A percentile compares a stretch with the other conserved stretches of the same genome.
These are phyloP conservation scores for Phrynocephalus vlangalii DNA, from an alignment of 2,797 vertebrate species.

Conservation along the genomic window DNA sequence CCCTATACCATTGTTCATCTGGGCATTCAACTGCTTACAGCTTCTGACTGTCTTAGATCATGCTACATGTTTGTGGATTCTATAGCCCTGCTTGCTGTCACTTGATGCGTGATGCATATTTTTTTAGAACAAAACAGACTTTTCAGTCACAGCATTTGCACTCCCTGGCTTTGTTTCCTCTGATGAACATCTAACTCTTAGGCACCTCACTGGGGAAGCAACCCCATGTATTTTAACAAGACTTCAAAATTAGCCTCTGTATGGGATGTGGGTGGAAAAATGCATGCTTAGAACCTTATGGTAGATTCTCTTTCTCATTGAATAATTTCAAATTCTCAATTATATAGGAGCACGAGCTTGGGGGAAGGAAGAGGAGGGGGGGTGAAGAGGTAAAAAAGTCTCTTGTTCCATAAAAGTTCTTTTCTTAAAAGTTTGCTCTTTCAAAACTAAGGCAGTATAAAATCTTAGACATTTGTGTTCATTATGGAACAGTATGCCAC, in stretches of 20 bases:
- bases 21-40: no score
- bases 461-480: neutral
- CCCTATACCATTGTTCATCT: no score
- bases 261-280: neutral
- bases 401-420: neutral
- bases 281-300: no score
- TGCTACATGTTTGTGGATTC: no score
- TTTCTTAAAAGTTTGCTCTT: neutral
- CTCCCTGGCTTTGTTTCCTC: neutral
- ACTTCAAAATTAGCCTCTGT: neutral
- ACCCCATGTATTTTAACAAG: neutral
- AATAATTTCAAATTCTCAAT: neutral
- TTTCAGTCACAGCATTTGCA: slow-evolving; percentile 9
- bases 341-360: neutral
- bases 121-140: neutral
- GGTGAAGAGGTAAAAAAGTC: neutral
- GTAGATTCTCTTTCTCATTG: neutral
- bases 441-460: neutral
- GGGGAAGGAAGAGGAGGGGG: no score
- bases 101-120: neutral
- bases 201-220: neutral
- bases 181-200: slow-evolving; percentile 5
- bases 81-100: no score
- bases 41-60: no score
- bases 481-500: neutral